Conservation (phyloP, 2,888 invertebrate genomes). For the Dryobotodes eremita region DNA sequence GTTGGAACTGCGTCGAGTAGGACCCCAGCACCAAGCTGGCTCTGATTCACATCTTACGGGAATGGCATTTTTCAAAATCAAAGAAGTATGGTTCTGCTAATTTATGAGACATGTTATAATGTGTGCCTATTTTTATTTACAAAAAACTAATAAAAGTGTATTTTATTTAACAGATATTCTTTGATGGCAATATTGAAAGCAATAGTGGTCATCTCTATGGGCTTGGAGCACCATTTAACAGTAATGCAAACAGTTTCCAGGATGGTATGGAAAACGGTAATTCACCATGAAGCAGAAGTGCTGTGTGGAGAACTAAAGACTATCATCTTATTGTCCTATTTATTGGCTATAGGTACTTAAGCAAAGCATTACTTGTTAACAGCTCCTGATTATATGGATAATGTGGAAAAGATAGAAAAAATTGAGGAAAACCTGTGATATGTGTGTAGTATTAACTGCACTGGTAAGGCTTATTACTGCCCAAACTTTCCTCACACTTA, state of each 20-base stretch:
- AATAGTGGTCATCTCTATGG: conserved; percentile 99
- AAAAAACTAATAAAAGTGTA: neutral
- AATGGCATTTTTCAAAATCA: conserved; percentile 96
- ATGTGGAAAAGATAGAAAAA: conserved; percentile 52
- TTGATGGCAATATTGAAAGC: conserved; percentile 99
- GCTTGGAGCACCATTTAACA: conserved; percentile 96
- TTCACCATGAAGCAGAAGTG: conserved; percentile 78
- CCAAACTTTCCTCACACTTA: conserved; percentile 1
- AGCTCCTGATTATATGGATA: conserved; percentile 65
- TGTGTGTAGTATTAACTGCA: conserved; percentile 42
- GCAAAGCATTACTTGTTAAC: conserved; percentile 43
- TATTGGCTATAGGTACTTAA: conserved; percentile 67
- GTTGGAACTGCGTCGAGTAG: conserved; percentile 96
- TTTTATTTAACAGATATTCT: conserved; percentile 95
- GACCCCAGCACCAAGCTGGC: conserved; percentile 99
- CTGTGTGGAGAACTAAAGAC: conserved; percentile 61
- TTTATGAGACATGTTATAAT: neutral
- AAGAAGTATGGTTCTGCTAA: conserved; percentile 72
- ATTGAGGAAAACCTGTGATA: conserved; percentile 64
- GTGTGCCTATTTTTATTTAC: neutral
- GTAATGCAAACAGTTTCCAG: conserved; percentile 94
- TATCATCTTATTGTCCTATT: conserved; percentile 68
- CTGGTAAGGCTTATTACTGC: conserved; percentile 24
- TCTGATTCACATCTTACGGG: conserved; percentile 98
- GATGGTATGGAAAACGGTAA: conserved; percentile 93